These are phyloP conservation scores for Carcina quercana DNA, from an alignment of 2,888 invertebrate species.

Conservation along the genomic window DNA sequence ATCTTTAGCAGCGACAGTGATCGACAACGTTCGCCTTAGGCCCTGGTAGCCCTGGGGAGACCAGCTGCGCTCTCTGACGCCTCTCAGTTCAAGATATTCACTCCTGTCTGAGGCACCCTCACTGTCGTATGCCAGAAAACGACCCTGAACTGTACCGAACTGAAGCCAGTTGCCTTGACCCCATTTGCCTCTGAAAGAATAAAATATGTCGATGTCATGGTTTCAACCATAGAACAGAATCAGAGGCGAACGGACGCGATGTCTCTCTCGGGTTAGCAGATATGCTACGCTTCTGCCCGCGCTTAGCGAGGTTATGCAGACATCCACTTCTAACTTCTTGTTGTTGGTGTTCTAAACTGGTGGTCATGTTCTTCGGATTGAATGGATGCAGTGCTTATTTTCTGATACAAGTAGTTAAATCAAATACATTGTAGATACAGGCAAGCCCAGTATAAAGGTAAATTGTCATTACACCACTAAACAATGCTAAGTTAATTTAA, in stretches of 20 bases:
- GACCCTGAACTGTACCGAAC: conserved; percentile 77
- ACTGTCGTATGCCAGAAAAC: conserved; percentile 58
- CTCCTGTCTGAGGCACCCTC: conserved; percentile 37
- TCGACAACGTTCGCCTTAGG: conserved; percentile 36
- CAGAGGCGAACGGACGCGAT: no score
- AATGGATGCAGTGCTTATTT: no score
- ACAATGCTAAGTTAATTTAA: no score
- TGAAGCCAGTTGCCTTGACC: conserved; percentile 73
- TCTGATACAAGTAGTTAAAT: no score
- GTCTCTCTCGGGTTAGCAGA: no score
- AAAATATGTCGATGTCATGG: conserved; percentile 4
- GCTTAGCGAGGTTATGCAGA: neutral
- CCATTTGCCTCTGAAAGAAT: conserved; percentile 38
- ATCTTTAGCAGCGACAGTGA: conserved; percentile 59
- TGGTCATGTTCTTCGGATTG: no score
- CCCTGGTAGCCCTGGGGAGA: conserved; percentile 33
- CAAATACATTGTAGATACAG: no score
- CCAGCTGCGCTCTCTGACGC: conserved; percentile 63
- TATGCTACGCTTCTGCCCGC: no score
- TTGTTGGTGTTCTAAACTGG: no score
- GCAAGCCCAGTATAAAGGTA: no score
- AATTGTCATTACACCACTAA: no score
- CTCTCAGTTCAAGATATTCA: conserved; percentile 65
- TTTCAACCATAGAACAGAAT: neutral
- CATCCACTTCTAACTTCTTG: neutral